Evolutionary conservation across 1,140 invertebrate genomes (phyloP).

Genomic region (Cydia pomonella): DNA sequence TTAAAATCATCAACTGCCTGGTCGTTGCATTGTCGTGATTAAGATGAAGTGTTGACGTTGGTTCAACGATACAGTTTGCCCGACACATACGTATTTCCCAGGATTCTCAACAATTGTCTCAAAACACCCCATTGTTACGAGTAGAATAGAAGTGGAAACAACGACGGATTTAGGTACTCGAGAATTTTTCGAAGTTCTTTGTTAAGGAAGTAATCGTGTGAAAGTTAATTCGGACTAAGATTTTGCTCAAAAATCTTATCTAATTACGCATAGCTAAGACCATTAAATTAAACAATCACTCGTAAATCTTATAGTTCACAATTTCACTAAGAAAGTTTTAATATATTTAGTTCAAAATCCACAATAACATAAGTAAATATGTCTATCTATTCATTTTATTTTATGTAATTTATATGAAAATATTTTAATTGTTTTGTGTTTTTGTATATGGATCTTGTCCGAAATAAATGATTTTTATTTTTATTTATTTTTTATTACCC

Average conservation of each 20-base stretch:
- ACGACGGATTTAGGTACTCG: conserved; percentile 53
- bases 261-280: conserved; percentile 11
- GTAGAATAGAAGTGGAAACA: conserved; percentile 44
- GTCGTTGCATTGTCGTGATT: too few relatives aligned
- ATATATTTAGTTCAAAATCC: not conserved
- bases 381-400: too few relatives aligned
- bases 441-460: too few relatives aligned
- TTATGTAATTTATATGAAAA: too few relatives aligned
- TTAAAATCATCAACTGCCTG: too few relatives aligned
- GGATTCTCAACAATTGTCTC: conserved; percentile 47
- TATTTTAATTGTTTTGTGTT: too few relatives aligned
- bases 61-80: conserved; percentile 34
- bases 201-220: conserved; percentile 76
- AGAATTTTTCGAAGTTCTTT: conserved; percentile 73
- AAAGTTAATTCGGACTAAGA: conserved; percentile 48
- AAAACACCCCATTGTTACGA: conserved; percentile 54
- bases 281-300: conserved; percentile 25
- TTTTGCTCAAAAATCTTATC: conserved; percentile 41
- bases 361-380: too few relatives aligned
- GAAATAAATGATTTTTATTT: too few relatives aligned
- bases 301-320: conserved; percentile 3
- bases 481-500: too few relatives aligned
- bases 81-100: conserved; percentile 44
- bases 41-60: conserved; percentile 35
- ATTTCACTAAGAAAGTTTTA: conserved; percentile 31